Evolutionary conservation across 2,797 vertebrate species (phyloP).

Genomic region (Macrochelys suwanniensis): DNA sequence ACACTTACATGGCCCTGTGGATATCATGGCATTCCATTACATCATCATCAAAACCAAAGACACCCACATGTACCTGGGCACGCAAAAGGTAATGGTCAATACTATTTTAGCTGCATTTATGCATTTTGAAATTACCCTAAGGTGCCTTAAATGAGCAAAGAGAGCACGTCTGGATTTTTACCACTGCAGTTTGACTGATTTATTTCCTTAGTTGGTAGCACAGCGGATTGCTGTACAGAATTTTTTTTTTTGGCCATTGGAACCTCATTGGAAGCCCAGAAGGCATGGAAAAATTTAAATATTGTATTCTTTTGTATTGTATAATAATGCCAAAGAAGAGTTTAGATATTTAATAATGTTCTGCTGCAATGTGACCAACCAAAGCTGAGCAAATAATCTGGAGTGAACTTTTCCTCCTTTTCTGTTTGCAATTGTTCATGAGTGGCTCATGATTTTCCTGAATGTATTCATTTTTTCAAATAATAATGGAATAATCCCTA

Average conservation of each 20-base stretch:
- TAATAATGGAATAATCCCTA: not conserved
- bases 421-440: not conserved
- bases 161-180: not conserved
- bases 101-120: not conserved
- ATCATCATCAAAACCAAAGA: not conserved
- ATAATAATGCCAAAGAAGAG: not conserved
- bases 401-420: not conserved
- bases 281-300: not conserved
- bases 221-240: not conserved
- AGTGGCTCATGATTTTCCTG: not conserved
- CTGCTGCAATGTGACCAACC: not conserved
- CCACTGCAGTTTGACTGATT: not conserved
- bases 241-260: rapidly evolving
- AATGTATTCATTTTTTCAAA: not conserved
- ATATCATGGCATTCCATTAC: not conserved
- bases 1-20: rapidly evolving
- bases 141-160: not conserved
- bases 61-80: not conserved
- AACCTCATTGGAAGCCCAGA: not conserved
- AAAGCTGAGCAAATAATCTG: not conserved
- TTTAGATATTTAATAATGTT: not conserved
- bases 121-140: not conserved
- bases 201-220: not conserved
- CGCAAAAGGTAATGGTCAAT: not conserved
- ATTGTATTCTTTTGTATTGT: not conserved